A percentile compares a stretch with the other conserved stretches of the same genome.
Evolutionary conservation across 2,797 vertebrate species (phyloP).

Genomic region (Lutjanus campechanus): DNA sequence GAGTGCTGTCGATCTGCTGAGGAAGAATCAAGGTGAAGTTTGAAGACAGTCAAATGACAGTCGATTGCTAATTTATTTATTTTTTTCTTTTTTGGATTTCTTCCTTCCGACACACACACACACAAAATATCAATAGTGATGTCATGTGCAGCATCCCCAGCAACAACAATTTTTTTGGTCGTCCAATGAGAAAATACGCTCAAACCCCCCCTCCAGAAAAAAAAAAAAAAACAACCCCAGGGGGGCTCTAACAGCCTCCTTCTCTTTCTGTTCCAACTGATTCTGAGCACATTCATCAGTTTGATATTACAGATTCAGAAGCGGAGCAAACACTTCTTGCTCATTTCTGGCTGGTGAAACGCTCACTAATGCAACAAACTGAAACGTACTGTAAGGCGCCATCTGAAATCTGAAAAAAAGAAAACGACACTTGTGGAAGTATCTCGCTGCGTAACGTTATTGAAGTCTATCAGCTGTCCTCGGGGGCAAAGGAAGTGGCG

Average conservation of each 20-base stretch:
- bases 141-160: not conserved
- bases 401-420: not conserved
- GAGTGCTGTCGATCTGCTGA: conserved; percentile 10
- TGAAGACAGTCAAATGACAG: not conserved
- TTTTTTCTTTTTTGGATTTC: not conserved
- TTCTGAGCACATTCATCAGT: conserved; percentile 31
- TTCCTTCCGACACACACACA: too few species aligned
- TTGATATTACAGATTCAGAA: conserved; percentile 23
- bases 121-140: not conserved
- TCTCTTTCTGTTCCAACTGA: not conserved
- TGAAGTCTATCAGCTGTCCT: conserved; percentile 29
- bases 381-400: conserved; percentile 2
- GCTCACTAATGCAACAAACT: not conserved
- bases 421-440: not conserved
- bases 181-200: conserved; percentile 14
- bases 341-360: conserved; percentile 18
- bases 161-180: conserved; percentile 5
- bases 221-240: not conserved
- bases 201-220: not conserved
- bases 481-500: not conserved
- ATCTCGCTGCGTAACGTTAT: conserved; percentile 22
- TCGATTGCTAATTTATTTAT: not conserved
- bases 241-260: conserved; percentile 18
- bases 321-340: conserved; percentile 30
- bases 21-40: not conserved